Evolutionary conservation across 2,113 vertebrate genomes (phyloP), one percentile per base, ranked within the genome.

Genomic region (Istiophorus platypterus): DNA sequence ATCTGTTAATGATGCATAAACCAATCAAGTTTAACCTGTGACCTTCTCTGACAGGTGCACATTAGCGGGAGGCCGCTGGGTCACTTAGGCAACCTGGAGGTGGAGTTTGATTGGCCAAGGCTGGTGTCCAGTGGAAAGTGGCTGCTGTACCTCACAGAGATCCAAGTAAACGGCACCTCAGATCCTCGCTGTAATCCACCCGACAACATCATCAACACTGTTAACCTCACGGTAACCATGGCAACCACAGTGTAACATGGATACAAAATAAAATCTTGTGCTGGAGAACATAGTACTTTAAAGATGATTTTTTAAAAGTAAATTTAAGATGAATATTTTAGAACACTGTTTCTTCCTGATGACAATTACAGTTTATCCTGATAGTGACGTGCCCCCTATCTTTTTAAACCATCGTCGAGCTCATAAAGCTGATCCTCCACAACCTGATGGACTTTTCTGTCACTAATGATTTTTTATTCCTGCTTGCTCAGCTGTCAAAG

Each of bases 61-160:
- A 74, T 96, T 74, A 57, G 80, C 0, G 95, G 95, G 0, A 94
- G 95, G 62, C 93, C 95, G 0, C 93, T 97, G 76, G 93, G 92
- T 13, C 49, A 54, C 59, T 86, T 95, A n/a, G 96, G 96, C 29
- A 92, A 94, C 78, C 93, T 99, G 62, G 78, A 93, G 77, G 88
- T 99, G 70, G 95, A 95, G n/a, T 95, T 99, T 1, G 91, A 96
- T 72, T 99, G 98, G 98, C 98, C 98, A 0, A 94, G 92, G 12
- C 95, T 97, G 88, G 93, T 95, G 24, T 76, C 91, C 86, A 98
- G 95, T 1, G 97, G 96, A 65, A 99, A 99, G 65, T 97, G 97
- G 97, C 94, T 99, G 41, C 92, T 99, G 7, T 99, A 99, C 77
- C 95, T 97, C 10, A 94, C 95, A 0, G 94, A 96, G 86, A 97